A percentile compares a stretch with the other conserved stretches of the same genome.
These are phyloP conservation scores for Salarias fasciatus DNA, from an alignment of 2,797 vertebrate species.

Conservation along the genomic window DNA sequence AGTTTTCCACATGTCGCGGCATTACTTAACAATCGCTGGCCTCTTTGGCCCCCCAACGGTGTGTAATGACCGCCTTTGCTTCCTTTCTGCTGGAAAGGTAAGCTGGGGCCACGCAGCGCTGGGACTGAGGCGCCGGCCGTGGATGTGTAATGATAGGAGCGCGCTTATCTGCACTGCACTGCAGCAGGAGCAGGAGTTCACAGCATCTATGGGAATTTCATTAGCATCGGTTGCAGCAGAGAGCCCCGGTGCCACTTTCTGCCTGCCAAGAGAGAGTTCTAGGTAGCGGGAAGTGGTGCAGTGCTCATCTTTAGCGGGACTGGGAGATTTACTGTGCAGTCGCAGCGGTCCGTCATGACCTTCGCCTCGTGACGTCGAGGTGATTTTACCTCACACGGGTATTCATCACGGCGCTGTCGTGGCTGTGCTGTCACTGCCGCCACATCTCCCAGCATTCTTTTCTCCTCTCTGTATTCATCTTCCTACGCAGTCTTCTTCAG, in stretches of 20 bases:
- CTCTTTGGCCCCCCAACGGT: neutral
- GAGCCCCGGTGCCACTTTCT: slow-evolving; percentile 21
- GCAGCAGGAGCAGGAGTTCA: slow-evolving; percentile 43
- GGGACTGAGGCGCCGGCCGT: slow-evolving; percentile 1
- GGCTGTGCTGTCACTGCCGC: slow-evolving; percentile 22
- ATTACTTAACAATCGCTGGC: no score
- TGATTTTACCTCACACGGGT: slow-evolving; percentile 13
- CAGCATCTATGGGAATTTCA: slow-evolving; percentile 27
- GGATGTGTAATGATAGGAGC: no score
- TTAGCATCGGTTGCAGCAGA: slow-evolving; percentile 50
- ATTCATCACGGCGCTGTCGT: slow-evolving; percentile 36
- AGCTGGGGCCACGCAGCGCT: neutral
- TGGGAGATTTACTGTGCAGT: neutral
- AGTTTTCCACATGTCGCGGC: neutral
- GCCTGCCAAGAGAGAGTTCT: slow-evolving; percentile 32
- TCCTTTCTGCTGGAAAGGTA: neutral
- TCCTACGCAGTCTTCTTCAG: slow-evolving; percentile 50
- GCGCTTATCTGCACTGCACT: slow-evolving; percentile 46
- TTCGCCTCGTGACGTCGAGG: neutral
- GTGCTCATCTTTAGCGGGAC: slow-evolving; percentile 2
- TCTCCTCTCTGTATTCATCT: slow-evolving; percentile 29
- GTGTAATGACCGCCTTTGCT: neutral
- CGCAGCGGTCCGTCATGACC: no score
- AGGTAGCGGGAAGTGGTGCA: slow-evolving; percentile 27
- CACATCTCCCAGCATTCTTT: neutral